phyloP scores from a whole-genome alignment of 2,888 invertebrate genomes.

The Ophion costatus region DNA sequence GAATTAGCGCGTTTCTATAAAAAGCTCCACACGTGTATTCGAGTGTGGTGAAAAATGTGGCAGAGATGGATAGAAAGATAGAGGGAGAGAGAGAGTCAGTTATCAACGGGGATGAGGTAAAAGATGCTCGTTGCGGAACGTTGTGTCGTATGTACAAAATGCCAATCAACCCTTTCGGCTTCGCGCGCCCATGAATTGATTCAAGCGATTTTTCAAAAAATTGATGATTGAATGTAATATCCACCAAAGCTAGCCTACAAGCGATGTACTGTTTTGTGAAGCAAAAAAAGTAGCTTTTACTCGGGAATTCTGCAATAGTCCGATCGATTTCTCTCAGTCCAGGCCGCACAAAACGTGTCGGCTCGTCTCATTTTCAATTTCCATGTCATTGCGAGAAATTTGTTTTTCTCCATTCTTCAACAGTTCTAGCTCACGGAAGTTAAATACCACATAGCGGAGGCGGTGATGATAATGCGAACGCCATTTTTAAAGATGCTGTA shows the following conservation, averaged over 20 bases:
- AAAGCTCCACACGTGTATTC: conserved; percentile 36
- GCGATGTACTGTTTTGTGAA: conserved; percentile 43
- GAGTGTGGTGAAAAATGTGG: conserved; percentile 26
- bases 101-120: conserved; percentile 1
- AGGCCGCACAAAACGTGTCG: not conserved
- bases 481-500: not conserved
- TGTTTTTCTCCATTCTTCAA: not conserved
- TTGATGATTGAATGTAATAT: conserved; percentile 50
- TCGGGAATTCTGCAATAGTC: conserved; percentile 18
- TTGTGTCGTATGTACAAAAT: conserved; percentile 19
- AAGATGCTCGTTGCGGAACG: conserved; percentile 21
- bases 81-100: not conserved
- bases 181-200: not conserved
- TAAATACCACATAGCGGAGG: not conserved
- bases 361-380: not conserved
- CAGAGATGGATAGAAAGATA: not conserved
- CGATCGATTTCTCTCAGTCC: conserved; percentile 29
- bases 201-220: not conserved
- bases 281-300: conserved; percentile 51
- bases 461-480: not conserved
- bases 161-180: conserved; percentile 10
- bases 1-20: conserved; percentile 14
- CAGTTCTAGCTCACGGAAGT: not conserved
- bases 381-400: conserved; percentile 5
- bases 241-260: conserved; percentile 45